Evolutionary conservation across 1,140 invertebrate species (phyloP), one percentile per base, ranked within the genome.

Genomic region (Leptinotarsa undecemlineata): DNA sequence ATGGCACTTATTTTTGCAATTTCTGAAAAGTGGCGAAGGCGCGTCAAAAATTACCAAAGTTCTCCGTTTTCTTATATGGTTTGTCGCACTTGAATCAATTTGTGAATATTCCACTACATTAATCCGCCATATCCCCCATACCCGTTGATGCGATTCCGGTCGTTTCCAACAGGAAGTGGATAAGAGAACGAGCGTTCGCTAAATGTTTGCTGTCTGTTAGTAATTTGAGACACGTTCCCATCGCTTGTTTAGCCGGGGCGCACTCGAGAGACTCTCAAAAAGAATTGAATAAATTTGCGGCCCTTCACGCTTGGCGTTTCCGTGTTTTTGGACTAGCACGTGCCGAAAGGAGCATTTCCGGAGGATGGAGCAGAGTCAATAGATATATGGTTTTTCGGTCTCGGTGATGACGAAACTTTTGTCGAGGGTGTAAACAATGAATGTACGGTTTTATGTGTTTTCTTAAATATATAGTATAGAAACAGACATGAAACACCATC

Each of bases 261-360:
- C 33, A 33, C 33, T 33, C 33, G 33, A 33, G 8, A 57, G n/a
- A n/a, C 51, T 17, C 51, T 57, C 51, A n/a, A 57, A 57, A 57
- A 57, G 51, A 57, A 57, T 57, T 57, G 51, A 57, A 57, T 57
- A 57, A 57, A 57, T 57, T 57, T 57, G 51, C 51, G 51, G 51
- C 15, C 51, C 51, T 57, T 57, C 51, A 19, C 51, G 51, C 51
- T 57, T 17, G 0, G 51, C 51, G n/a, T 57, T 57, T 57, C 51
- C 51, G 51, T 57, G 51, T 57, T 57, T 57, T 57, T 57, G 51
- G 51, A 57, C 51, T 15, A 57, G 51, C 51, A 57, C 51, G 51
- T 57, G 51, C 51, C n/a, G 15, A 19, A 15, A 19, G n/a, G 5
- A 19, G 15, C 51, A 19, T 57, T 57, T 57, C 51, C 51, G 51